Base-by-base conservation (phyloP, 2,113 vertebrate genomes). In the Strix uralensis region DNA sequence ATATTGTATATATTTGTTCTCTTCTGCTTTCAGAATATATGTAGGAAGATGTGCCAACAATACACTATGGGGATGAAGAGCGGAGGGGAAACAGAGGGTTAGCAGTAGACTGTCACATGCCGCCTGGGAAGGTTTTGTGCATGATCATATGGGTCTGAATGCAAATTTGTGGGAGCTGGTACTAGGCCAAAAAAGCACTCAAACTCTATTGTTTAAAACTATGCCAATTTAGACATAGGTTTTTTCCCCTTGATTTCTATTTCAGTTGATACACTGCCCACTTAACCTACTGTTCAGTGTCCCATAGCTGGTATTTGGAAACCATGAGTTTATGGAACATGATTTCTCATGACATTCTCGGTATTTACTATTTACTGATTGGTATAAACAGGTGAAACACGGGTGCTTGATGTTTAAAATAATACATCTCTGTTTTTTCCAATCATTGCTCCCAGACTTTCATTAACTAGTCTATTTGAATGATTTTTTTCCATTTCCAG, bases 21-120 rank as follows among this genome's bases (percentile, higher is more conserved):
- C 73, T 94, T 79, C 87, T 91, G 36, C 81, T 91, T 82, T 89
- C 61, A 81, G 57, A 80, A 20, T 63, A 25, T 49, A 40, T 0
- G 0, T 49, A 49, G 84, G 70, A 94, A 85, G 81, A 59, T 3
- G 4, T 78, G 61, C 67, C 51, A 70, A 69, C 47, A 36, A 14
- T 38, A 63, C 2, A 4, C 44, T 49, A 19, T 26, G 49, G 52
- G 2, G 6, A 34, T 26, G 16, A 57, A 75, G 66, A 75, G 29
- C 0, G 0, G 10, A 79, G 78, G 54, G 90, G 84, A 87, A 96
- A 82, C 4, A 18, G 62, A 61, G 42, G 40, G 27, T 62, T 82
- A 94, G 40, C 81, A 38, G 32, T 65, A 81, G 91, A 81, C 52
- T 51, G 65, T 97, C 96, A 97, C 90, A 91, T 94, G 96, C 58